Evolutionary conservation across 1,140 invertebrate genomes (phyloP), one percentile per base, ranked within the genome.

Genomic region (Oppia nitens): DNA sequence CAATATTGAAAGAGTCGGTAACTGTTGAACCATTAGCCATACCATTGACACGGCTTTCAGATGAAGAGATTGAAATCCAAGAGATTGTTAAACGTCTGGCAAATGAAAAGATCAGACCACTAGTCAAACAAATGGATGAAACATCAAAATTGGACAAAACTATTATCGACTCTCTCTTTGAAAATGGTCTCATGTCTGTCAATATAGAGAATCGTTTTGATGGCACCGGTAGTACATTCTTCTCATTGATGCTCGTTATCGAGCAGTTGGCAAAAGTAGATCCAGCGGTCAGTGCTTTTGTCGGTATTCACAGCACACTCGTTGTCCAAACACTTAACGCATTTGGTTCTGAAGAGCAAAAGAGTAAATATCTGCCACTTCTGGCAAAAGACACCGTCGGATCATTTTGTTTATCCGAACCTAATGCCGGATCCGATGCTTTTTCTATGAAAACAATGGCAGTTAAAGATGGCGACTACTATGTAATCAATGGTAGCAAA

Each of bases 231-330:
- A 82, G 82, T 53, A 82, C 83, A 55, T 97, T 97, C 71, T 84
- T 95, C 70, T 81, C 84, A 0, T 81, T 85, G 48, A 88, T 91
- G 67, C 68, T 95, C 21, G 79, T 85, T 0, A 84, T 98, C 12
- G 92, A 97, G 74, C 91, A 97, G 73, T 67, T 98, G 17, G 85
- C 91, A 0, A 89, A 92, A 74, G 85, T 94, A 3, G 91, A 95
- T 70, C 81, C 89, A 1, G 76, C 87, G 0, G 80, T 96, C 0
- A 83, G 83, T 21, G 83, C 87, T 1, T 75, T 87, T 12, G 84
- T 89, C 24, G 92, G 95, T 67, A 84, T 95, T 60, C 92, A 96
- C 64, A 95, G 95, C 66, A 96, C 93, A 0, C 71, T 98, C 4
- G 83, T 94, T 1, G 91, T 87, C 71, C 83, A 83, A 0, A 72